A percentile compares a stretch with the other conserved stretches of the same genome.
Conservation (phyloP, 1,140 invertebrate species). For the Achroia grisella region DNA sequence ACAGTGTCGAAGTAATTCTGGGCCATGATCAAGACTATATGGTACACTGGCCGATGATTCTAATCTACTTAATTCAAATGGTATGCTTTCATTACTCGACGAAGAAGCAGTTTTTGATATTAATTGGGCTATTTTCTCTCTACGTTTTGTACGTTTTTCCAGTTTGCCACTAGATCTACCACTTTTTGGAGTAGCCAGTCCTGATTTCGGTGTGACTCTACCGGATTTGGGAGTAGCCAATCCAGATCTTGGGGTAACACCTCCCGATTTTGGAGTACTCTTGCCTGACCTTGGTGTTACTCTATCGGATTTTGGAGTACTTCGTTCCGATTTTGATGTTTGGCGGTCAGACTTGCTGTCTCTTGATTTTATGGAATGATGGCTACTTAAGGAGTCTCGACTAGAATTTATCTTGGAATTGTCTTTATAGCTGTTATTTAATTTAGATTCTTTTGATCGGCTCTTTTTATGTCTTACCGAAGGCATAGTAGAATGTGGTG, state of each 20-base stretch:
- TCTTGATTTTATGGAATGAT: constrained; percentile 67
- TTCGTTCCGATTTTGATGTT: constrained; percentile 58
- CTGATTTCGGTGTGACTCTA: constrained; percentile 55
- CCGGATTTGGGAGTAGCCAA: constrained; percentile 61
- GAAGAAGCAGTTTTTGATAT: constrained; percentile 71
- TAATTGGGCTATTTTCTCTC: constrained; percentile 69
- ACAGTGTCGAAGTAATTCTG: constrained; percentile 74
- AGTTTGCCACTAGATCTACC: constrained; percentile 61
- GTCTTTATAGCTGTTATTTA: constrained; percentile 59
- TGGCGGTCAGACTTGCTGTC: constrained; percentile 65
- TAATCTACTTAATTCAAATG: constrained; percentile 68
- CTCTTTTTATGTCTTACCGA: constrained; percentile 66
- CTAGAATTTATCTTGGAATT: constrained; percentile 65
- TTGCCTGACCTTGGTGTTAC: constrained; percentile 50
- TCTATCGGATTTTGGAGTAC: constrained; percentile 61
- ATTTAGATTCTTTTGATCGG: constrained; percentile 62
- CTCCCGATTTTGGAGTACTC: constrained; percentile 56
- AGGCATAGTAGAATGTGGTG: constrained; percentile 60
- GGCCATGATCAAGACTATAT: constrained; percentile 72
- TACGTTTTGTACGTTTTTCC: constrained; percentile 65
- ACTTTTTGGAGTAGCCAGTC: constrained; percentile 56
- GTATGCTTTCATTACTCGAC: constrained; percentile 70
- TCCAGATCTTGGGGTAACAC: constrained; percentile 54
- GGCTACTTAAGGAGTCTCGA: constrained; percentile 67
- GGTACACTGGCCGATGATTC: constrained; percentile 76